Conservation (phyloP, 2,797 vertebrate species). For the Acanthurus tractus region DNA sequence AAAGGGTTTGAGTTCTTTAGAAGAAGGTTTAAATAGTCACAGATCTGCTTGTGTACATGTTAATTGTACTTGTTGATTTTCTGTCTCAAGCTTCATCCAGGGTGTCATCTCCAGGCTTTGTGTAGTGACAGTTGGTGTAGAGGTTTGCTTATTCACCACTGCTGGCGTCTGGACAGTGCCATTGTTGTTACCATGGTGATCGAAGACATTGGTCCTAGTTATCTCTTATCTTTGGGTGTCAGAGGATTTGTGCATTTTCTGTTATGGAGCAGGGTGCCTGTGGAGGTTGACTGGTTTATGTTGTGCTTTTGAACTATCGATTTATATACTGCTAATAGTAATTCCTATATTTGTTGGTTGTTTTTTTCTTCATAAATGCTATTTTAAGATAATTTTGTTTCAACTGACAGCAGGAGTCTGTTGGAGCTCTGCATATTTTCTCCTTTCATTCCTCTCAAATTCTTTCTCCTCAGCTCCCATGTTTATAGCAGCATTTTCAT, state of each 20-base stretch:
- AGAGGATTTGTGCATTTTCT: constrained; percentile 11
- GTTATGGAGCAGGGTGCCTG: background rate
- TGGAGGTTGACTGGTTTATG: constrained; percentile 9
- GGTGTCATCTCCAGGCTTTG: constrained; percentile 24
- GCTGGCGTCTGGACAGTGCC: constrained; percentile 33
- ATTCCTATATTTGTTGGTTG: constrained; percentile 10
- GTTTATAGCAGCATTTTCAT: background rate
- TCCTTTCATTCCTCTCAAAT: constrained; percentile 6
- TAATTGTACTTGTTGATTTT: constrained; percentile 11
- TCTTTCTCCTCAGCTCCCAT: constrained; percentile 22
- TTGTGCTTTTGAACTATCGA: background rate
- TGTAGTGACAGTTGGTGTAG: background rate
- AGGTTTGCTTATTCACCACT: constrained; percentile 12
- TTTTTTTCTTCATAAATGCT: background rate
- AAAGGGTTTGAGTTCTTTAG: too few species aligned
- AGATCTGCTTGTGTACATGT: background rate
- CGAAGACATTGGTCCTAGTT: constrained; percentile 36
- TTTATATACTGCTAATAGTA: background rate
- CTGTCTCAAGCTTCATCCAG: constrained; percentile 2
- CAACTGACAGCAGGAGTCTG: constrained; percentile 19
- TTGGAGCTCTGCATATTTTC: constrained; percentile 36
- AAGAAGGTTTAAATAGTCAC: background rate
- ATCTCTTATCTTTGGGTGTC: constrained; percentile 18
- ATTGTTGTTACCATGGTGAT: constrained; percentile 65
- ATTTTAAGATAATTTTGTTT: constrained; percentile 12